phyloP scores from a whole-genome alignment of 2,113 vertebrate species.

The Plectropomus leopardus region DNA sequence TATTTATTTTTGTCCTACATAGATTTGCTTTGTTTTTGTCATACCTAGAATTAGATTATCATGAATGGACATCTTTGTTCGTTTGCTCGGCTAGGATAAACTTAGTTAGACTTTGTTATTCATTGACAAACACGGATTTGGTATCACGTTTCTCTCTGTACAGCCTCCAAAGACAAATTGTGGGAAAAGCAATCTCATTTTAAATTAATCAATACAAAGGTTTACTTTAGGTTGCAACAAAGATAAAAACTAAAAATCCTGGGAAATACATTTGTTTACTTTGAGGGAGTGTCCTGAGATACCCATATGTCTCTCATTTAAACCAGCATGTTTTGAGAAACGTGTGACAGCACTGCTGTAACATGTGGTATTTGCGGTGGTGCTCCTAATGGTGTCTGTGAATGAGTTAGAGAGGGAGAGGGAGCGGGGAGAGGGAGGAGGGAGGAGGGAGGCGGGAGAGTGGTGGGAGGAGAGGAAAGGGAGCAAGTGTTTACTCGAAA shows the following conservation, averaged over 20 bases:
- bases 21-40: not conserved
- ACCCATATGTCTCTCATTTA: not conserved
- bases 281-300: not conserved
- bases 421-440: not conserved
- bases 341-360: slow-evolving; percentile 18
- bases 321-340: slow-evolving; percentile 18
- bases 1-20: not conserved
- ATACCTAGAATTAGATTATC: slow-evolving; percentile 31
- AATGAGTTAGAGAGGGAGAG: slow-evolving; percentile 40
- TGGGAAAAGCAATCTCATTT: not conserved
- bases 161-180: not conserved
- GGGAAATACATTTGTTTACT: not conserved
- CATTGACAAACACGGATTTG: slow-evolving; percentile 45
- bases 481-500: slow-evolving; percentile 55
- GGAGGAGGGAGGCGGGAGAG: slow-evolving; percentile 1
- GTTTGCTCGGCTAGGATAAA: slow-evolving; percentile 21
- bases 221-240: not conserved
- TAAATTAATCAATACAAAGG: slow-evolving; percentile 5
- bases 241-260: not conserved
- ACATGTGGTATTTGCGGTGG: not conserved
- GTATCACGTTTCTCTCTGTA: slow-evolving; percentile 11
- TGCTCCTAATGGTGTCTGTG: slow-evolving; percentile 37
- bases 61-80: slow-evolving; percentile 19
- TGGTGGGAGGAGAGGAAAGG: slow-evolving; percentile 28
- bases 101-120: slow-evolving; percentile 37